A percentile compares a stretch with the other conserved stretches of the same genome.
phyloP scores from a whole-genome alignment of 2,113 vertebrate species.

The Alligator mississippiensis region DNA sequence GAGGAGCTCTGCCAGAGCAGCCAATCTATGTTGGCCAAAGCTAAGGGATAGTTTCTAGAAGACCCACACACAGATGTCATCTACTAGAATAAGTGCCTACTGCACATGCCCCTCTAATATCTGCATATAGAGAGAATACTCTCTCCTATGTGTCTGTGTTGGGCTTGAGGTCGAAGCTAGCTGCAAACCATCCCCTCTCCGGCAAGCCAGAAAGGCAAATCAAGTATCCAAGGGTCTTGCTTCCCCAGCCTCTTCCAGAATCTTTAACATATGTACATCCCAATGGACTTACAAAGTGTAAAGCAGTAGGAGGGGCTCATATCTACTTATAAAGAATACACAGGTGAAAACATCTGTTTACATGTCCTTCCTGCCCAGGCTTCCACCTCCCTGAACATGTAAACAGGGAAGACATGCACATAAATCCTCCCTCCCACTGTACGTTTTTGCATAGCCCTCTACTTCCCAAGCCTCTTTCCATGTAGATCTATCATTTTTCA shows the following conservation, averaged over 20 bases:
- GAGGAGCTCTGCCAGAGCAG: neutral
- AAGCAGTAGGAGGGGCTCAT: too few relatives aligned
- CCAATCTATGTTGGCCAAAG: fast-evolving
- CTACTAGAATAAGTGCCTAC: too few relatives aligned
- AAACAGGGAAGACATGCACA: fast-evolving
- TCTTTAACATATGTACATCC: neutral
- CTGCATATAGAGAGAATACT: neutral
- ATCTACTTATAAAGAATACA: too few relatives aligned
- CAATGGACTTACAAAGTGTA: too few relatives aligned
- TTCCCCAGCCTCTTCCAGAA: neutral
- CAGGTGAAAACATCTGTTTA: too few relatives aligned
- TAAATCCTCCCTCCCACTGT: neutral
- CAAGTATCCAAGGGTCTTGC: conserved; percentile 2
- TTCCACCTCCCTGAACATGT: too few relatives aligned
- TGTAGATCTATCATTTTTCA: too few relatives aligned
- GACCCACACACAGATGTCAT: neutral
- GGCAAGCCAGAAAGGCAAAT: neutral
- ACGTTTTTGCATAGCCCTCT: neutral
- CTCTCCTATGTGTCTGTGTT: neutral
- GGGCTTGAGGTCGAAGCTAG: neutral
- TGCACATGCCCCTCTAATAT: neutral
- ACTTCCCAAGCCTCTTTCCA: neutral
- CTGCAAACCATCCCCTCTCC: neutral
- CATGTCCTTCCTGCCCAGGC: too few relatives aligned
- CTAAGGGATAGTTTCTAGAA: fast-evolving